phyloP scores from a whole-genome alignment of 2,113 vertebrate genomes.

The Sylvietta virens region DNA sequence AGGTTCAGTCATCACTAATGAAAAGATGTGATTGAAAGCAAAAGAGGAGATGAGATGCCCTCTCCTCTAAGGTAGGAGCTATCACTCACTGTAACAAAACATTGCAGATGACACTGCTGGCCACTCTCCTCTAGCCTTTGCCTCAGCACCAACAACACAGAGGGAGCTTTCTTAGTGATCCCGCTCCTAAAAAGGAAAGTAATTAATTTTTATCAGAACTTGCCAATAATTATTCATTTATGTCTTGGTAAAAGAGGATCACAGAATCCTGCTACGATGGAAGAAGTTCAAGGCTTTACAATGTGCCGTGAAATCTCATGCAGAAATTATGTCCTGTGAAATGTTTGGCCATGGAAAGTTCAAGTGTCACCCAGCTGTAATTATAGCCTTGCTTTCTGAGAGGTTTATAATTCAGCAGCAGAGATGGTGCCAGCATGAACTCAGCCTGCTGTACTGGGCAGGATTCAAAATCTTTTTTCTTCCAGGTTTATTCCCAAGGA shows the following conservation, averaged over 20 bases:
- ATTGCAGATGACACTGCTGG: background rate
- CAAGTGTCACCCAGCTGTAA: conserved; percentile 44
- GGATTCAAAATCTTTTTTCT: background rate
- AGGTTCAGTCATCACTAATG: conserved; percentile 39
- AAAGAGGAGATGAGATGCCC: background rate
- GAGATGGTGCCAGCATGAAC: background rate
- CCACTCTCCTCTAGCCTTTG: background rate
- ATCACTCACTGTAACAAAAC: conserved; percentile 10
- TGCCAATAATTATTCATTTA: conserved; percentile 11
- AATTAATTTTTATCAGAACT: background rate
- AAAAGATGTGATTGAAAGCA: conserved; percentile 41
- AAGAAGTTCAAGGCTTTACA: background rate
- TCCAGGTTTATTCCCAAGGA: background rate
- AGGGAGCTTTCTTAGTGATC: background rate
- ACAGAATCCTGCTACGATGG: background rate
- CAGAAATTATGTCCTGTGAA: conserved; percentile 22
- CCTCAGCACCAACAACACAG: background rate
- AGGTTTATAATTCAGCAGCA: conserved; percentile 49
- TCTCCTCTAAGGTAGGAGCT: conserved; percentile 19
- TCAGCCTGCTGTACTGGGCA: background rate
- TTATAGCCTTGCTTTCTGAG: conserved; percentile 40
- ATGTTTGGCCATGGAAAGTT: conserved; percentile 34
- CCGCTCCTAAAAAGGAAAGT: background rate
- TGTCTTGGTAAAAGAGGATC: background rate
- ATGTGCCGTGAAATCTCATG: background rate